These are phyloP conservation scores for Dascillus cervinus DNA, from an alignment of 2,888 invertebrate genomes.

Conservation along the genomic window DNA sequence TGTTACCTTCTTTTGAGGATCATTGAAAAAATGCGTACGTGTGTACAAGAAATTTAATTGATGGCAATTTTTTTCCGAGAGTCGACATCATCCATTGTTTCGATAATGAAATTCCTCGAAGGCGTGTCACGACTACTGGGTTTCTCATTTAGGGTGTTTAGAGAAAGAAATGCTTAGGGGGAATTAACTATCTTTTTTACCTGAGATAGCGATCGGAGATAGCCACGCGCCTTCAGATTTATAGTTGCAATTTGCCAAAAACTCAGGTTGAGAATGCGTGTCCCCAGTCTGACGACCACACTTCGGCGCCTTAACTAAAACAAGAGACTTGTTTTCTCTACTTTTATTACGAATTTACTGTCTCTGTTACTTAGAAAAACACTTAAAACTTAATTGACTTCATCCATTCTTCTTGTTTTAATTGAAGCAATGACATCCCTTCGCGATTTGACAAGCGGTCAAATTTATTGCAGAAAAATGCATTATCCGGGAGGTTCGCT, in stretches of 20 bases:
- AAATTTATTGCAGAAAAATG: no score
- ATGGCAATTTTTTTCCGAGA: no score
- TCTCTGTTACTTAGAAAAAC: slow-evolving; percentile 33
- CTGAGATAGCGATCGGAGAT: slow-evolving; percentile 26
- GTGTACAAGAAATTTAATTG: slow-evolving; percentile 9
- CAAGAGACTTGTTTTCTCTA: slow-evolving; percentile 19
- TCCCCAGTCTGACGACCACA: slow-evolving; percentile 15
- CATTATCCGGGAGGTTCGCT: no score
- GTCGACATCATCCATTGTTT: no score
- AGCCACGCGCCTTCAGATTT: slow-evolving; percentile 36
- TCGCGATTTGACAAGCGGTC: no score
- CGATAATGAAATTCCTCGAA: no score
- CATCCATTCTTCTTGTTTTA: slow-evolving; percentile 14
- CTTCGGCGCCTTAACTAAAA: slow-evolving; percentile 19
- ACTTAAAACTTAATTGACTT: slow-evolving; percentile 37
- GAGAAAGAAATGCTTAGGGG: no score
- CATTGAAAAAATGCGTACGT: slow-evolving; percentile 7
- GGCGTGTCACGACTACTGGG: no score
- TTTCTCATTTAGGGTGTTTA: no score
- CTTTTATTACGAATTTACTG: slow-evolving; percentile 32
- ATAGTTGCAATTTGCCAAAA: slow-evolving; percentile 36
- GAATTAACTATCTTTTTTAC: no score
- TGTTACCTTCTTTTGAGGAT: no score
- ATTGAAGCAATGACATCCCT: no score
- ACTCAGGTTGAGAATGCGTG: slow-evolving; percentile 30